Base-by-base conservation (phyloP, 2,888 invertebrate species). In the Suillia variegata region DNA sequence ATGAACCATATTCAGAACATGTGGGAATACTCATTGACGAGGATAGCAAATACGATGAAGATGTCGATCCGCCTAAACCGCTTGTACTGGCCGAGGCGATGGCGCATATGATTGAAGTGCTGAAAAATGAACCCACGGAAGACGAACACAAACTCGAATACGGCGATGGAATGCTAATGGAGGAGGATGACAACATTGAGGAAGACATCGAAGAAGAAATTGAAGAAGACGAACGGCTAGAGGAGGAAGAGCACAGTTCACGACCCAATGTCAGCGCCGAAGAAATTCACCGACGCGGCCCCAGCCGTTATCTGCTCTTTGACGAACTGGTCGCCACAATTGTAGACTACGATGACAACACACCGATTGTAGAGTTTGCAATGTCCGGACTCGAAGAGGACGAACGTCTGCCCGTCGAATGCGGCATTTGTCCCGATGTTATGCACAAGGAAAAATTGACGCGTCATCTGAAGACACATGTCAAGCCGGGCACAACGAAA, bases 271-370 rank as follows among this genome's bases (percentile, higher is more conserved):
- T n/a, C n/a, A n/a, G n/a, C n/a, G n/a, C n/a, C n/a, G 48, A 12
- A n/a, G 64, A 33, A 34, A 34, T 24, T 18, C 56, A n/a, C 12
- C 69, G 63, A 2, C 72, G 70, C 33, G 73, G 75, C 15, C 74
- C 74, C 0, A 66, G 73, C 1, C 73, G 73, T 1, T 78, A 78
- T 33, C 57, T 77, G 66, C 67, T 78, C 3, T 78, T 68, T 54
- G 78, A 78, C 42, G 79, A 78, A 15, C 67, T 78, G n/a, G 64
- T 78, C 15, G 79, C 78, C 24, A 77, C 74, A n/a, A 73, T 78
- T 17, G 79, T 78, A 2, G 77, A 78, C 54, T 74, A 75, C 18
- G 77, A 77, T 59, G 73, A 75, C 24, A 65, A 63, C 13, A 77
- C 77, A 0, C 77, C 77, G 0, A 77, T 77, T 26, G 77, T 77